Percentiles rank a stretch among this genome's conserved stretches.
Conservation (phyloP, 2,888 invertebrate species). For the Melangyna quadrimaculata region DNA sequence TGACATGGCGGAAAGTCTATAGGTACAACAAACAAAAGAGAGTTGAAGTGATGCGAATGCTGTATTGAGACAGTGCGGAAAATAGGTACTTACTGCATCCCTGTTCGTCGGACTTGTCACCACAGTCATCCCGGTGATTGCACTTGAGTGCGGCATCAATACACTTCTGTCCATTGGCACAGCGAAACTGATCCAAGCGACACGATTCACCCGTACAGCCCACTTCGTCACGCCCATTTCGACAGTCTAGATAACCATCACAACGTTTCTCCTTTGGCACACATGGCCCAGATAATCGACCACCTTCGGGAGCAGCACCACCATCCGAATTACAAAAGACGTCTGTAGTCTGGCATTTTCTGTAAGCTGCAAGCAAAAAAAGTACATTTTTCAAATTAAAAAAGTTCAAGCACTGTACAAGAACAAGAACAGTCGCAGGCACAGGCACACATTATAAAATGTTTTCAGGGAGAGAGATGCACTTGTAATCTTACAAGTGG, state of each 20-base stretch:
- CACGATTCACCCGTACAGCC: constrained; percentile 88
- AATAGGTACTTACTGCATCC: constrained; percentile 88
- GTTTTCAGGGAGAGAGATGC: constrained; percentile 27
- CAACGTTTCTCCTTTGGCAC: constrained; percentile 94
- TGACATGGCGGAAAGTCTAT: constrained; percentile 94
- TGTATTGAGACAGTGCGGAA: not conserved
- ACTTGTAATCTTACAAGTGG: constrained; percentile 51
- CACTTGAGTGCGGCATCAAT: constrained; percentile 90
- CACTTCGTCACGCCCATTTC: constrained; percentile 90
- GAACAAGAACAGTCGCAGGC: not conserved
- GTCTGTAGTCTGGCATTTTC: constrained; percentile 92
- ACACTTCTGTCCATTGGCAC: constrained; percentile 90
- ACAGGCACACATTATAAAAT: not conserved
- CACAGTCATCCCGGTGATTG: constrained; percentile 95
- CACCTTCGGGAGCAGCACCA: constrained; percentile 81
- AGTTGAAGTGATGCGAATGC: not conserved
- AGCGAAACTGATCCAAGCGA: constrained; percentile 92
- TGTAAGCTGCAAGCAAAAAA: constrained; percentile 86
- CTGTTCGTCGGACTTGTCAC: constrained; percentile 94
- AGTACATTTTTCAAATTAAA: constrained; percentile 67
- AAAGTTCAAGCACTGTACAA: constrained; percentile 32
- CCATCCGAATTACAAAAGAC: constrained; percentile 91
- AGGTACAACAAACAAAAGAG: constrained; percentile 21
- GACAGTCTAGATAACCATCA: constrained; percentile 94
- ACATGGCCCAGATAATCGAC: constrained; percentile 87